Base-by-base conservation (phyloP, 92 coral and sea anemone species). In the Bergia puertoricense region DNA sequence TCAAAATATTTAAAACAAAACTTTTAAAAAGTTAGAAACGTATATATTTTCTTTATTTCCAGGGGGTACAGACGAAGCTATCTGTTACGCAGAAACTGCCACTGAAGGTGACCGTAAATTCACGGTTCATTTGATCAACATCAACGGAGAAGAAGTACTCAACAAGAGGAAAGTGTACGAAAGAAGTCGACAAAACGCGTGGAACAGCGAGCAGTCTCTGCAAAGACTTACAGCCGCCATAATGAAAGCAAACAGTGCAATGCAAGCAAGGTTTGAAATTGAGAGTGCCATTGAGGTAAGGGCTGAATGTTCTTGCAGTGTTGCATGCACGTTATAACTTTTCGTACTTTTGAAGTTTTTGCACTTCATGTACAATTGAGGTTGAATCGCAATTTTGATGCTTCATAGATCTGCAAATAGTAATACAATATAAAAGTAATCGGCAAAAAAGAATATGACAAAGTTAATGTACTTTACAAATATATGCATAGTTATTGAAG, bases 51-150 rank as follows among this genome's bases (percentile, higher is more conserved):
- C 37, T 6, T 5, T 51, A 0, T 20, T n/a, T 5, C 3, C 44
- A 92, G 94, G 94, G 2, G 94, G 94, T 2, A 77, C 89, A 75
- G 94, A 92, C 51, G 94, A 92, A 51, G 94, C 94, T 2, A 81
- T 92, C 54, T 92, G 94, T 62, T 92, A 92, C 75, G 94, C 92
- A 2, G 94, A 92, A 56, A 90, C 92, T 11, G 94, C 94, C n/a
- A 89, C 92, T 15, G 91, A 91, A 37, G 92, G 90, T 10, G 90
- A 68, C 57, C 83, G 94, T 7, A 92, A 92, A 66, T 92, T 92
- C 50, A 91, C 94, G 5, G 88, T 71, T 86, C 92, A 92, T 15
- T 71, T 92, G 85, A 92, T 92, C n/a, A 89, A 92, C 83, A 92
- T 92, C 76, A 92, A 92, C 30, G 94, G 94, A 50, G 90, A 92